Evolutionary conservation across 2,113 vertebrate genomes (phyloP).

Genomic region (Esox niger): DNA sequence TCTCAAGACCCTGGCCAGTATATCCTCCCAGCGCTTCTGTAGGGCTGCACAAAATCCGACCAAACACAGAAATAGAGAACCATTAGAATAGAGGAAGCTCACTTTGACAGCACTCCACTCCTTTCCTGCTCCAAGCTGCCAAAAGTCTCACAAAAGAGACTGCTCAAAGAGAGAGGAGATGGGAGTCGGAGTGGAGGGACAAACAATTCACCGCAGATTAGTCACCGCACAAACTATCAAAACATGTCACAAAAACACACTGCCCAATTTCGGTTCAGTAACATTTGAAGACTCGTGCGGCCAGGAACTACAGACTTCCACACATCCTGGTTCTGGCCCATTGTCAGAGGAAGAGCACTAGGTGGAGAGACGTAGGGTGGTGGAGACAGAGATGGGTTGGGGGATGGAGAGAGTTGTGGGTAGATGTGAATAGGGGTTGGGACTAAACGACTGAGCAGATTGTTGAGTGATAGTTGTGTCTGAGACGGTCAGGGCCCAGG

Average conservation of each 20-base stretch:
- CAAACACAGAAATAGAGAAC: background rate
- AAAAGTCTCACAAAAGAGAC: slow-evolving; percentile 9
- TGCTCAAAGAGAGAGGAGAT: background rate
- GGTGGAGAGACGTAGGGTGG: background rate
- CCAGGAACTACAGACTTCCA: slow-evolving; percentile 21
- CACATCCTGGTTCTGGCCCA: slow-evolving; percentile 9
- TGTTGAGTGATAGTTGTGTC: slow-evolving; percentile 75
- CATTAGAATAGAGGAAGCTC: slow-evolving; percentile 44
- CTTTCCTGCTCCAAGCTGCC: slow-evolving; percentile 52
- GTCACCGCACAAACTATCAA: slow-evolving; percentile 30
- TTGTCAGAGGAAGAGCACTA: slow-evolving; percentile 44
- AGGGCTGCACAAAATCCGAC: slow-evolving; percentile 47
- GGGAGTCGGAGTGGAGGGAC: slow-evolving; percentile 10
- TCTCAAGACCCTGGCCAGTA: slow-evolving; percentile 30
- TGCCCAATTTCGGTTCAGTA: slow-evolving; percentile 21
- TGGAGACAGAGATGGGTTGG: slow-evolving; percentile 7
- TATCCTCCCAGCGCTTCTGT: background rate
- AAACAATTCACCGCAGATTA: slow-evolving; percentile 36
- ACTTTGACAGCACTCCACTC: slow-evolving; percentile 41
- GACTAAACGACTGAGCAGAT: slow-evolving; percentile 23
- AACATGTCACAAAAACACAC: slow-evolving; percentile 39
- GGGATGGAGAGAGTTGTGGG: slow-evolving; percentile 2
- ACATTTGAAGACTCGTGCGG: slow-evolving; percentile 22
- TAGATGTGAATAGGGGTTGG: background rate
- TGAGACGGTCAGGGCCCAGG: slow-evolving; percentile 56